phyloP scores from a whole-genome alignment of 30 jellyfish, hydroid and myxozoan species.

The Hydractinia echinata region DNA sequence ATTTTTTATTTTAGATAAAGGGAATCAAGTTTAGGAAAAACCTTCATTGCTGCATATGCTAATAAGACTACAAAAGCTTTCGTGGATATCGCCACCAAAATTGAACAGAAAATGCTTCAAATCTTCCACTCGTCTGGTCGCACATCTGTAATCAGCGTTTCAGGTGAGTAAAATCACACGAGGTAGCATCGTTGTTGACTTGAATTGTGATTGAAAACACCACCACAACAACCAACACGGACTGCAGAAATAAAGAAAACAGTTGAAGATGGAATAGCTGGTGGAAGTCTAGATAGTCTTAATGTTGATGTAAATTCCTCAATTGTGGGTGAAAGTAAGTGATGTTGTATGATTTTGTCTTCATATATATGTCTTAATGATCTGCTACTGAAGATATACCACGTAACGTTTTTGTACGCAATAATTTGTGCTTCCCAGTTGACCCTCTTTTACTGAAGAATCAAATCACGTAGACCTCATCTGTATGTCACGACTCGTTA shows the following conservation, averaged over 20 bases:
- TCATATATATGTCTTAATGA: too few relatives aligned
- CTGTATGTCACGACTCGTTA: too few relatives aligned
- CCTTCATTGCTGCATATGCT: background rate
- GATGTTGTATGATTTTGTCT: too few relatives aligned
- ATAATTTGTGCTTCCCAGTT: too few relatives aligned
- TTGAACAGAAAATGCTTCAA: background rate
- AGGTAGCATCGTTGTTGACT: background rate
- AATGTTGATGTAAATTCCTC: background rate
- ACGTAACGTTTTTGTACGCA: too few relatives aligned
- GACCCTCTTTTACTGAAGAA: too few relatives aligned
- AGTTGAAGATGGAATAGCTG: background rate
- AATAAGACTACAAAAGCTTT: conserved; percentile 1
- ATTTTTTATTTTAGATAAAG: background rate
- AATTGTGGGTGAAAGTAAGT: too few relatives aligned
- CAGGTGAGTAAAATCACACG: background rate
- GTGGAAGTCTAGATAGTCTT: background rate
- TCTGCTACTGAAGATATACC: too few relatives aligned
- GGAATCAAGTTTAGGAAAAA: conserved; percentile 3
- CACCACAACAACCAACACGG: background rate
- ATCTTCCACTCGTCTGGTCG: background rate
- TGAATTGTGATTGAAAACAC: background rate
- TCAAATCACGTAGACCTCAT: too few relatives aligned
- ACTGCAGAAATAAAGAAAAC: conserved; percentile 5
- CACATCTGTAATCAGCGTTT: background rate
- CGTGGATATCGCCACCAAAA: background rate